These are phyloP conservation scores for Hemichromis elongatus DNA, from an alignment of 2,113 vertebrate species.

Conservation along the genomic window DNA sequence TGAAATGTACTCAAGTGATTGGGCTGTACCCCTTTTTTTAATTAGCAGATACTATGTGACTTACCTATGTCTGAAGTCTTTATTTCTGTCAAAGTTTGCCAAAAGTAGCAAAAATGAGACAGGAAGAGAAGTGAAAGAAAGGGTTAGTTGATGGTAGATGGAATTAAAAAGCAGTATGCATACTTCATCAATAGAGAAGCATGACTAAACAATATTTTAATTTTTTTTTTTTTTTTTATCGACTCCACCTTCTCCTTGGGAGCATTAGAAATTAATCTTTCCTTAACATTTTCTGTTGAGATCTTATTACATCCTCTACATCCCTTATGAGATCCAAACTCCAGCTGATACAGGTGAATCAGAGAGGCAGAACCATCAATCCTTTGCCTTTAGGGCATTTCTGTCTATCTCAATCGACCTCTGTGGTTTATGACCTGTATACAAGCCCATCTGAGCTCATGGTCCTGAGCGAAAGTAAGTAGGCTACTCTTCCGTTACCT, in stretches of 20 bases:
- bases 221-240: not conserved
- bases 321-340: slow-evolving; percentile 13
- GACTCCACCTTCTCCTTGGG: not conserved
- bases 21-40: not conserved
- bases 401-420: slow-evolving; percentile 44
- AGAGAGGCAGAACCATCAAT: slow-evolving; percentile 36
- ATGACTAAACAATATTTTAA: not conserved
- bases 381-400: slow-evolving; percentile 41
- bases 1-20: not conserved
- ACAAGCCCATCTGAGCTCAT: slow-evolving; percentile 37
- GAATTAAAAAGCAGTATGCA: slow-evolving; percentile 18
- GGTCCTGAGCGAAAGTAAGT: slow-evolving; percentile 7
- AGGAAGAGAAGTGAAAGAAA: slow-evolving; percentile 40
- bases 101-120: slow-evolving; percentile 69
- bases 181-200: slow-evolving; percentile 19
- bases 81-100: slow-evolving; percentile 92
- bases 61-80: slow-evolving; percentile 99
- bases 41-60: slow-evolving; percentile 32
- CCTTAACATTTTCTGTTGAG: not conserved
- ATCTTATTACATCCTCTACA: not conserved
- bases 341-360: slow-evolving; percentile 54
- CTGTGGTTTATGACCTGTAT: slow-evolving; percentile 41
- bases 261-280: slow-evolving; percentile 6
- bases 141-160: slow-evolving; percentile 56
- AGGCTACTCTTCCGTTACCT: slow-evolving; percentile 74